A percentile compares a stretch with the other conserved stretches of the same genome.
Conservation (phyloP, 2,888 invertebrate genomes). For the Thera obeliscata region DNA sequence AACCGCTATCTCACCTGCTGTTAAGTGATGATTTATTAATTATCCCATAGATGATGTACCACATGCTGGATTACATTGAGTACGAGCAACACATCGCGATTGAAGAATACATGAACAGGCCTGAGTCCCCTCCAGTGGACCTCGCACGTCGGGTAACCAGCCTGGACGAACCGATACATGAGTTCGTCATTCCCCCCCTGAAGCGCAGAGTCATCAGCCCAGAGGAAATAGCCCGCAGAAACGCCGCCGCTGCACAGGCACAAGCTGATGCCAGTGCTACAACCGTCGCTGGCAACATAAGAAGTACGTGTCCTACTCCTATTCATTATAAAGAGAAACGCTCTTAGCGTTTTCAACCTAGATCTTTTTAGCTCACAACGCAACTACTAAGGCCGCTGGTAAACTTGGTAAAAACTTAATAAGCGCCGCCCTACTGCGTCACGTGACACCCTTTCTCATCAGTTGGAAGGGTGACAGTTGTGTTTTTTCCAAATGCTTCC, state of each 20-base stretch:
- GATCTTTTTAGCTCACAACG: not conserved
- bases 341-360: not conserved
- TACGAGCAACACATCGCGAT: slow-evolving; percentile 62
- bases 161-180: slow-evolving; percentile 93
- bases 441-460: too few species aligned
- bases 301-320: slow-evolving; percentile 40
- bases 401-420: too few species aligned
- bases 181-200: slow-evolving; percentile 93
- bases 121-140: slow-evolving; percentile 85
- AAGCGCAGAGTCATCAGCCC: slow-evolving; percentile 24
- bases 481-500: too few species aligned
- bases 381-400: too few species aligned
- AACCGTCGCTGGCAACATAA: slow-evolving; percentile 40
- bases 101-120: slow-evolving; percentile 30
- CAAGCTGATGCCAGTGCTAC: slow-evolving; percentile 29
- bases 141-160: slow-evolving; percentile 84
- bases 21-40: not conserved
- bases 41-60: slow-evolving; percentile 89
- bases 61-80: slow-evolving; percentile 96
- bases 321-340: not conserved
- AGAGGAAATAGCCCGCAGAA: slow-evolving; percentile 93
- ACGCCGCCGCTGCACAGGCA: slow-evolving; percentile 73
- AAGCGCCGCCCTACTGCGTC: too few species aligned
- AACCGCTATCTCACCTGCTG: too few species aligned
- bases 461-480: too few species aligned